Conservation (phyloP, 2,113 vertebrate species). For the Ramphastos sulfuratus region DNA sequence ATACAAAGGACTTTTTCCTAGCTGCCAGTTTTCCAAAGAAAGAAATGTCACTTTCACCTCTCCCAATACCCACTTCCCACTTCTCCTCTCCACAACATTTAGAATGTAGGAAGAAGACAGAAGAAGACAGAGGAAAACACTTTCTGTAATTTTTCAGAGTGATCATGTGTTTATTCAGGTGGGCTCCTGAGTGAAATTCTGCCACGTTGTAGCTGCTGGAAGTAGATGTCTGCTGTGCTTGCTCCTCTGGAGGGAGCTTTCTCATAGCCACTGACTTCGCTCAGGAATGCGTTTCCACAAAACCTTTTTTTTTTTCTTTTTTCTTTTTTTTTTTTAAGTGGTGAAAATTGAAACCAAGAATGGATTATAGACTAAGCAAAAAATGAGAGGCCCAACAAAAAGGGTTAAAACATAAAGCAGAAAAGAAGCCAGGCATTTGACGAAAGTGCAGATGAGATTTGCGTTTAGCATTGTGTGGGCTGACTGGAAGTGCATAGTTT, state of each 20-base stretch:
- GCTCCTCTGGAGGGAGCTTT: constrained; percentile 53
- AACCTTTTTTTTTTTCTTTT: neutral
- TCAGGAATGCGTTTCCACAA: neutral
- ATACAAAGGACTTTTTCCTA: neutral
- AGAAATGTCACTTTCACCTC: neutral
- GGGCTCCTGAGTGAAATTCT: neutral
- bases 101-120: fast-evolving
- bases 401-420: neutral
- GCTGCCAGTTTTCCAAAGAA: neutral
- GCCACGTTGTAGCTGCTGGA: constrained; percentile 43
- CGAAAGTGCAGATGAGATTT: constrained; percentile 46
- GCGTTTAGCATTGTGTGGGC: fast-evolving
- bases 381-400: neutral
- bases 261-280: neutral
- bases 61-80: too few species aligned
- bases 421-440: neutral
- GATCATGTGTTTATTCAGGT: neutral
- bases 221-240: neutral
- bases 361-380: neutral
- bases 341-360: neutral
- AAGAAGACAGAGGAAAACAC: fast-evolving
- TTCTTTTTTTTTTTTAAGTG: neutral
- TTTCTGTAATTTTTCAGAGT: neutral
- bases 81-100: fast-evolving
- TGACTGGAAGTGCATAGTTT: neutral